Percentiles rank a stretch among this genome's conserved stretches.
Evolutionary conservation across 2,888 invertebrate species (phyloP).

Genomic region (Strigamia crassipes): DNA sequence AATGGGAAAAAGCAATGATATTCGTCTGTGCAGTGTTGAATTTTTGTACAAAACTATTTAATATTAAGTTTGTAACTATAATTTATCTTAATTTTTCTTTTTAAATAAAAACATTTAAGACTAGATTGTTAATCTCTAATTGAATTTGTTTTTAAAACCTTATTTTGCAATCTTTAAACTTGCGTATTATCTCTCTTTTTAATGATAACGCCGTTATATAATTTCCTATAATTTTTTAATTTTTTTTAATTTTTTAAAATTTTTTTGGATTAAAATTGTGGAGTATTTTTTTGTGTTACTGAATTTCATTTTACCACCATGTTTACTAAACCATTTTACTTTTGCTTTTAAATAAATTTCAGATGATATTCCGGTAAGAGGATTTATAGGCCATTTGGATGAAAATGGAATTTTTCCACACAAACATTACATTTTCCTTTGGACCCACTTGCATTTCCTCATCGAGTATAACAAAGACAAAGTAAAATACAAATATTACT

Average conservation of each 20-base stretch:
- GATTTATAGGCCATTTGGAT: slow-evolving; percentile 60
- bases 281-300: not conserved
- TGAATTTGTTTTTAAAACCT: not conserved
- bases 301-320: not conserved
- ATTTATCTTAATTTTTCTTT: no score
- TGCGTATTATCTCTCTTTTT: not conserved
- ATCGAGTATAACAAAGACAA: slow-evolving; percentile 62
- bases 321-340: not conserved
- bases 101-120: no score
- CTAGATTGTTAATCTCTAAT: not conserved
- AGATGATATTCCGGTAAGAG: slow-evolving; percentile 63
- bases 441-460: slow-evolving; percentile 62
- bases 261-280: not conserved
- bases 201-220: not conserved
- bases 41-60: no score
- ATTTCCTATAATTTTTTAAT: not conserved
- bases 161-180: not conserved
- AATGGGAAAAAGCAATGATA: no score
- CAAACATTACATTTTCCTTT: slow-evolving; percentile 61
- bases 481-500: slow-evolving; percentile 53
- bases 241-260: no score
- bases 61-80: no score
- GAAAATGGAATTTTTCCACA: slow-evolving; percentile 63
- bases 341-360: slow-evolving; percentile 50
- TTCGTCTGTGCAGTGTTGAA: no score